A percentile compares a stretch with the other conserved stretches of the same genome.
These are phyloP conservation scores for Reticulitermes speratus DNA, from an alignment of 1,140 invertebrate genomes.

Conservation along the genomic window DNA sequence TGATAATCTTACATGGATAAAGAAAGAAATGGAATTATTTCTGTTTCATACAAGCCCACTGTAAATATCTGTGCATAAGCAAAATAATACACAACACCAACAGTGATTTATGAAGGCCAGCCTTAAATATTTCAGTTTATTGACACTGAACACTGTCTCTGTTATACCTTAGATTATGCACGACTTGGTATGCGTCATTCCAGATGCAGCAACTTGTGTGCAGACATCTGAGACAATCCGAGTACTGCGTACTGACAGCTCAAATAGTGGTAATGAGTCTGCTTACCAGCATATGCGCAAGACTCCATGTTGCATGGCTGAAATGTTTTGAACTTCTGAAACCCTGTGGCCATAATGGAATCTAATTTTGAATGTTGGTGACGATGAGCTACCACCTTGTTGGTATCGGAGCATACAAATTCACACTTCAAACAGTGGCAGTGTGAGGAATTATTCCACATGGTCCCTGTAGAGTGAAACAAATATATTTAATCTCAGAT, in stretches of 20 bases:
- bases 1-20: not conserved
- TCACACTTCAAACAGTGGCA: slow-evolving; percentile 96
- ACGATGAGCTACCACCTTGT: slow-evolving; percentile 94
- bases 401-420: slow-evolving; percentile 95
- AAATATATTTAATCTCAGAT: not conserved
- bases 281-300: slow-evolving; percentile 91
- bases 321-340: slow-evolving; percentile 87
- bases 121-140: not conserved
- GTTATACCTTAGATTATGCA: not conserved
- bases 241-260: slow-evolving; percentile 89
- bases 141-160: slow-evolving; percentile 13
- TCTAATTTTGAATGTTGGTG: slow-evolving; percentile 90
- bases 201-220: slow-evolving; percentile 85
- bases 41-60: not conserved
- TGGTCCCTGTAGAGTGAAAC: slow-evolving; percentile 56
- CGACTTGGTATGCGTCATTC: slow-evolving; percentile 45
- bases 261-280: slow-evolving; percentile 96
- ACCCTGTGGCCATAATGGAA: slow-evolving; percentile 90
- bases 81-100: not conserved
- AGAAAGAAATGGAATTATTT: not conserved
- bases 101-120: not conserved
- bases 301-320: slow-evolving; percentile 57
- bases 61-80: too few species aligned
- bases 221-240: slow-evolving; percentile 87
- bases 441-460: slow-evolving; percentile 92